Conservation (phyloP, 2,888 invertebrate species). For the Erannis defoliaria region DNA sequence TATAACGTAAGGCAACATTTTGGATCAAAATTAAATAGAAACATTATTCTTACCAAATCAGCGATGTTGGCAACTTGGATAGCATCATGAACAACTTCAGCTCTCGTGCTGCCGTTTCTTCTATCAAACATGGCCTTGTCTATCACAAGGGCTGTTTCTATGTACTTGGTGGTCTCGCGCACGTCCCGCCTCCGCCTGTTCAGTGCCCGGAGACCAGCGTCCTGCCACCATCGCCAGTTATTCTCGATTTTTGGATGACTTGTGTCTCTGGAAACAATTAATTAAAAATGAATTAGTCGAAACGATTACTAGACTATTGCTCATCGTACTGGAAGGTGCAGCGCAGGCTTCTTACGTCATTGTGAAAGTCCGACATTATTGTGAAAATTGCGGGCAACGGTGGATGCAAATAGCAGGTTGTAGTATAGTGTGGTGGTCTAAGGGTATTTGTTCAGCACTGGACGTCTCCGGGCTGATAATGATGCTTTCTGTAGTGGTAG, state of each 20-base stretch:
- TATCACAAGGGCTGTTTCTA: conserved; percentile 97
- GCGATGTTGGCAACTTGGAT: conserved; percentile 99
- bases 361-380: no score
- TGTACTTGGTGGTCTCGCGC: conserved; percentile 96
- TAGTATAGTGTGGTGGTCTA: no score
- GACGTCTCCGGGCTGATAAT: no score
- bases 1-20: no score
- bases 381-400: no score
- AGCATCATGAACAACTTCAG: conserved; percentile 97
- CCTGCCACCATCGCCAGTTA: conserved; percentile 78
- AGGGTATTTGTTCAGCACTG: no score
- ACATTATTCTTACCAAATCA: conserved; percentile 92
- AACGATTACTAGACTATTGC: no score
- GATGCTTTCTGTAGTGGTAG: no score
- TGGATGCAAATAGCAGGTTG: no score
- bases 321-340: no score
- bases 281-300: not conserved
- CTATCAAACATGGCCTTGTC: conserved; percentile 99
- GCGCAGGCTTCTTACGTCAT: no score
- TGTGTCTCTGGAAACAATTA: conserved; percentile 53
- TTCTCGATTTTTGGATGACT: conserved; percentile 62
- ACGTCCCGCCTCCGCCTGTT: conserved; percentile 90
- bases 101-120: conserved; percentile 94
- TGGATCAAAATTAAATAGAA: not conserved
- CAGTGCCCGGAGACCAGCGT: conserved; percentile 67